phyloP scores from a whole-genome alignment of 2,113 vertebrate species.

The Proterorhinus semilunaris region DNA sequence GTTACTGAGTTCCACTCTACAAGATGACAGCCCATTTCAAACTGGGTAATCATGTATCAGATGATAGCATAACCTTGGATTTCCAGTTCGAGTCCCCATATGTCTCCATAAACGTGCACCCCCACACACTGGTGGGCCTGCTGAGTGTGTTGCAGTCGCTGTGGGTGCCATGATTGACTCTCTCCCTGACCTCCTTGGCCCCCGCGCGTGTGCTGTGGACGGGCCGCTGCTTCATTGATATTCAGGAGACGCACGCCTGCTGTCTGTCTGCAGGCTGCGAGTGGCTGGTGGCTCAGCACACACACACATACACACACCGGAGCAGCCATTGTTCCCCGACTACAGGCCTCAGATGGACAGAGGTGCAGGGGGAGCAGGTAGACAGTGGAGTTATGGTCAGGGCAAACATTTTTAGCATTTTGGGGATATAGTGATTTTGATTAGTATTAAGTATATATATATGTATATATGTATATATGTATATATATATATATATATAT shows the following conservation, averaged over 20 bases:
- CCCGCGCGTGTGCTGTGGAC: slow-evolving; percentile 74
- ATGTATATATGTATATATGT: too few species aligned
- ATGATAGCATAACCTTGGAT: too few species aligned
- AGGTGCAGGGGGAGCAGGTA: not conserved
- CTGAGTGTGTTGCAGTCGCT: slow-evolving; percentile 82
- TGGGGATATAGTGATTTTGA: too few species aligned
- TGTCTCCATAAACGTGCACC: too few species aligned
- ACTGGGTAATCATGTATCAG: too few species aligned
- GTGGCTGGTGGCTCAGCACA: slow-evolving; percentile 67
- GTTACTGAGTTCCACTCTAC: too few species aligned
- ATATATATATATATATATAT: too few species aligned
- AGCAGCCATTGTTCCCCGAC: slow-evolving; percentile 37
- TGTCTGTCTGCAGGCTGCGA: slow-evolving; percentile 95
- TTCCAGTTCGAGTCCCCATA: too few species aligned
- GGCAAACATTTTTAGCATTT: too few species aligned
- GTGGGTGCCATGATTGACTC: slow-evolving; percentile 98
- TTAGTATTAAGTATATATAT: too few species aligned
- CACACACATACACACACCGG: not conserved
- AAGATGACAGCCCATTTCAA: too few species aligned
- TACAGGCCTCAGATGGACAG: not conserved
- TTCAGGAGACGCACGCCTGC: slow-evolving; percentile 93
- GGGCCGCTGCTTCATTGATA: slow-evolving; percentile 89
- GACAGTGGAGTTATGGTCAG: not conserved
- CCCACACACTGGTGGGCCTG: too few species aligned
- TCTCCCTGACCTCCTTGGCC: slow-evolving; percentile 98